Evolutionary conservation across 2,888 invertebrate species (phyloP).

Genomic region (Hypolimnas misippus): DNA sequence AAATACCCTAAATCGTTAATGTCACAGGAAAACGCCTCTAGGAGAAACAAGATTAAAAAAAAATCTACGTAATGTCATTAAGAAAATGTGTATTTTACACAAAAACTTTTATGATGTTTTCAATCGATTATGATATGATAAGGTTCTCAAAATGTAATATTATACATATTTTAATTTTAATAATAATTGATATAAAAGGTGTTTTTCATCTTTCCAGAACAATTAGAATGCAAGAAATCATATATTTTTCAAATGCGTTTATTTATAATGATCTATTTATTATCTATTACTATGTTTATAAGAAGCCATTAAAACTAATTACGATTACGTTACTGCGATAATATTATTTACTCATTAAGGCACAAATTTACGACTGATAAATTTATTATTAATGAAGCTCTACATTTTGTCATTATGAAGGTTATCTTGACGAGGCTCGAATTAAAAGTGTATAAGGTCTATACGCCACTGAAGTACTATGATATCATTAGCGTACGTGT

Average conservation of each 20-base stretch:
- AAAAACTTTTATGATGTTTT: too few species aligned
- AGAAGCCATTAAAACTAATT: constrained; percentile 15
- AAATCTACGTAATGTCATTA: too few species aligned
- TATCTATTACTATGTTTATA: constrained; percentile 13
- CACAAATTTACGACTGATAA: constrained; percentile 39
- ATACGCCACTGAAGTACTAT: constrained; percentile 4
- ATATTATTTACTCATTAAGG: constrained; percentile 29
- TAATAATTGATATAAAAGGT: too few species aligned
- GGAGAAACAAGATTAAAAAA: too few species aligned
- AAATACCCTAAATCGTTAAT: too few species aligned
- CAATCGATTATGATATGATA: too few species aligned
- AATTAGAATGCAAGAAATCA: not conserved
- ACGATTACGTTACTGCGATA: constrained; percentile 24
- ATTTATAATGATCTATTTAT: not conserved
- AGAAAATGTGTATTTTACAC: too few species aligned
- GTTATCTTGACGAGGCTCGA: constrained; percentile 42
- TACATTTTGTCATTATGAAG: constrained; percentile 41
- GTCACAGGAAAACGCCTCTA: too few species aligned
- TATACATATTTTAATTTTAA: too few species aligned
- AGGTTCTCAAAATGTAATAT: too few species aligned
- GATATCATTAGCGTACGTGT: not conserved
- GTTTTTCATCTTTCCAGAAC: too few species aligned
- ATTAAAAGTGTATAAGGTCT: constrained; percentile 37
- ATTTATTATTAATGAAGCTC: constrained; percentile 37
- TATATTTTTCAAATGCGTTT: not conserved